Evolutionary conservation across 2,797 vertebrate species (phyloP).

Genomic region (Loris lydekkerianus): DNA sequence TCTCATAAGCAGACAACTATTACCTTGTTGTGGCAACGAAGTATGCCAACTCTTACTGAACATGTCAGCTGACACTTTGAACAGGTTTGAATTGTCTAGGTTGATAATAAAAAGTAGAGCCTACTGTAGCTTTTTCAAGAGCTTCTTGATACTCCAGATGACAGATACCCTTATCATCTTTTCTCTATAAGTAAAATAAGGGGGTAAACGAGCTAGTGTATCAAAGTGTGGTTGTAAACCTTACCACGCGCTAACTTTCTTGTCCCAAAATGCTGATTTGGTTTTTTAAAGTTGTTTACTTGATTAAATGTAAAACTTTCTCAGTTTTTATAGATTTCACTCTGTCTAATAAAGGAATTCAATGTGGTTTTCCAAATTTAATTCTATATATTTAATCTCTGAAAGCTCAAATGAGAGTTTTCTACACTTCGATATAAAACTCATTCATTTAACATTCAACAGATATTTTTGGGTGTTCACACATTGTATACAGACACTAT

Average conservation of each 20-base stretch:
- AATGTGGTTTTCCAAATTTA: conserved; percentile 43
- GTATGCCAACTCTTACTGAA: background rate
- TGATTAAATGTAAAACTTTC: conserved; percentile 34
- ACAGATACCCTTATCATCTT: conserved; percentile 46
- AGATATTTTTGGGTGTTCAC: conserved; percentile 3
- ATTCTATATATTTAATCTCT: conserved; percentile 22
- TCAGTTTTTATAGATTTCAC: conserved; percentile 27
- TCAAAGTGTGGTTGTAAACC: background rate
- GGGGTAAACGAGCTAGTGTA: background rate
- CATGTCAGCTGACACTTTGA: conserved; percentile 53
- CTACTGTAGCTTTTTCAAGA: conserved; percentile 62
- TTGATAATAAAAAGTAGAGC: conserved; percentile 53
- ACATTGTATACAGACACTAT: background rate
- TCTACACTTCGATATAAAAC: conserved; percentile 37
- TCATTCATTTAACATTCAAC: background rate
- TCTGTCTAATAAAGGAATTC: conserved; percentile 18
- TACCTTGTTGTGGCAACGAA: conserved; percentile 42
- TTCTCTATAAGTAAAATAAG: conserved; percentile 56
- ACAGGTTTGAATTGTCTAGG: conserved; percentile 39
- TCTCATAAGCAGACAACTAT: conserved; percentile 5
- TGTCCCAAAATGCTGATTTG: conserved; percentile 48
- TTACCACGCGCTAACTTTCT: conserved; percentile 16
- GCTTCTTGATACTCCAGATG: conserved; percentile 36
- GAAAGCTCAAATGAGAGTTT: conserved; percentile 62
- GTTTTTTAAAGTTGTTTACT: conserved; percentile 57